Base-by-base conservation (phyloP, 2,113 vertebrate genomes). In the Dendropsophus ebraccatus region DNA sequence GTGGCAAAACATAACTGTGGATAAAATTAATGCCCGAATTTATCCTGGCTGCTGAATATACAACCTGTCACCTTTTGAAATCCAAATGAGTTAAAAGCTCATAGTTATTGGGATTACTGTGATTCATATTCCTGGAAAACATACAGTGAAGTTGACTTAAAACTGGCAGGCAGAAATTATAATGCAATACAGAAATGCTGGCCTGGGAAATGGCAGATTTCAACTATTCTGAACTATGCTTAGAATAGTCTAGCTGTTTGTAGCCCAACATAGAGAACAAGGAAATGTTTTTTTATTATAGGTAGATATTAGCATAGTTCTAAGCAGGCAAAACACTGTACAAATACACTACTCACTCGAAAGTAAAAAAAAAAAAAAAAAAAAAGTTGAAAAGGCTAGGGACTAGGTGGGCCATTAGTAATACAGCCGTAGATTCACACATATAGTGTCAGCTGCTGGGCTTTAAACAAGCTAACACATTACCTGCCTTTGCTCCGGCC, bases 31-130 rank as follows among this genome's bases (percentile, higher is more conserved):
- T 70, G 67, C 28, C 67, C 19, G 16, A 35, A 72, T 23, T 23
- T 72, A 72, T 21, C 21, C 69, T 69, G 65, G 65, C 65, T 69
- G 65, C 5, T 69, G 65, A 69, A 35, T 8, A 69, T 35, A 69
- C 65, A 35, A 17, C 30, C 28, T 69, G 28, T 69, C 65, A 69
- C 28, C 65, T 69, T 69, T 69, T 41, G 28, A 69, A 69, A 69
- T 69, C 16, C 28, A 69, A 69, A 19, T 69, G 30, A 69, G 13
- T 69, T 32, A 69, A 69, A 69, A 69, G 62, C 28, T 30, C 62
- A 62, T 25, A 14, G 30, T 19, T 69, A 69, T 35, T 69, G 16
- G 30, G 65, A 69, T 69, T 69, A 35, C 30, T 30, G 12, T 67
- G 62, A 67, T 69, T 69, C 65, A 69, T 69, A 69, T 35, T 32